These are phyloP conservation scores for Spea multiplicata DNA, from an alignment of 2,113 vertebrate genomes.

Conservation along the genomic window DNA sequence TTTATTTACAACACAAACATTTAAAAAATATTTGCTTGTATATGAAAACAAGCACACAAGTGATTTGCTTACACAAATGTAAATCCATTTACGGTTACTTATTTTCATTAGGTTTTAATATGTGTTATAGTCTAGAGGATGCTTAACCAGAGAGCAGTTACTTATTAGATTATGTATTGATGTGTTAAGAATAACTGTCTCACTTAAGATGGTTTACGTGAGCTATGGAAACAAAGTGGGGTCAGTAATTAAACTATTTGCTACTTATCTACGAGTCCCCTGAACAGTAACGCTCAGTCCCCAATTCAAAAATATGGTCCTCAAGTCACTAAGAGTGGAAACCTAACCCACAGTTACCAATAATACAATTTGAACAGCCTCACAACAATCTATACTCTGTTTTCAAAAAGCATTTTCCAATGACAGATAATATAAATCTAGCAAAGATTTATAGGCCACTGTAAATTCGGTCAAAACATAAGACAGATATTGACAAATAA, in stretches of 20 bases:
- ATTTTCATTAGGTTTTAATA: slow-evolving; percentile 18
- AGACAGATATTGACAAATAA: slow-evolving; percentile 1
- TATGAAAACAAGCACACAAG: slow-evolving; percentile 20
- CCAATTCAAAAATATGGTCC: not conserved
- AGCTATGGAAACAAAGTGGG: not conserved
- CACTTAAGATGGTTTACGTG: not conserved
- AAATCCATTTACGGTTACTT: slow-evolving; percentile 15
- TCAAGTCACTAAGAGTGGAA: not conserved
- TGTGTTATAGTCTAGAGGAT: not conserved
- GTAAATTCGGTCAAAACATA: slow-evolving; percentile 1
- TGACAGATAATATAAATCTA: slow-evolving; percentile 5
- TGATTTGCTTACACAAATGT: slow-evolving; percentile 27
- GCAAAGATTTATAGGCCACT: not conserved
- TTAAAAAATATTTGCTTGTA: slow-evolving; percentile 41
- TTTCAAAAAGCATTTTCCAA: not conserved
- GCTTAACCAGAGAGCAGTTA: slow-evolving; percentile 7
- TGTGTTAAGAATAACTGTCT: not conserved
- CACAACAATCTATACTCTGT: not conserved
- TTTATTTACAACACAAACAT: slow-evolving; percentile 46
- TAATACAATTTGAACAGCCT: not conserved
- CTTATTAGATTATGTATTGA: not conserved
- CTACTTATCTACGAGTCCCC: too few species aligned
- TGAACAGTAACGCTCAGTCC: not conserved
- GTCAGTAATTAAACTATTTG: not conserved
- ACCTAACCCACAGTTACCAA: not conserved